Percentiles rank a stretch among this genome's conserved stretches.
Evolutionary conservation across 92 coral and sea anemone genomes (phyloP).

Genomic region (Umimayanthus kanabou): DNA sequence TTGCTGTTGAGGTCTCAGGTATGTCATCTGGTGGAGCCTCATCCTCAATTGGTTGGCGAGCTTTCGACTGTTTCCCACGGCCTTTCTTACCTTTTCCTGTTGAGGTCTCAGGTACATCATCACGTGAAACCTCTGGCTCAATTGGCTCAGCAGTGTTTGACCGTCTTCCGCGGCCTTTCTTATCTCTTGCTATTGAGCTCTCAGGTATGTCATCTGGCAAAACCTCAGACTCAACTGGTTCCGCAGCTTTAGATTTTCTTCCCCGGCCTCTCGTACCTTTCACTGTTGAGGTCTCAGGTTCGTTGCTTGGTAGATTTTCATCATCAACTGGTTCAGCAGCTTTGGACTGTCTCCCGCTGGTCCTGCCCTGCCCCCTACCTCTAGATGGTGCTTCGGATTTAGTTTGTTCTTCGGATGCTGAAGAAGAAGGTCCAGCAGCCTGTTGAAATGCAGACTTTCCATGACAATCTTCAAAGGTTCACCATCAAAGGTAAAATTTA

Average conservation of each 20-base stretch:
- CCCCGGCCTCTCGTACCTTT: background rate
- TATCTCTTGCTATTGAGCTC: too few species aligned
- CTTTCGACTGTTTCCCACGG: too few species aligned
- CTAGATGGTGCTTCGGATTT: background rate
- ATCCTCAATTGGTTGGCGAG: too few species aligned
- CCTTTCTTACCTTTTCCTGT: background rate
- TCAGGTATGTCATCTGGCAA: too few species aligned
- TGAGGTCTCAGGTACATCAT: background rate
- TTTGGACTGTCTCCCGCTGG: conserved; percentile 1
- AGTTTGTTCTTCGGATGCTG: background rate
- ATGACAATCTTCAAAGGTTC: too few species aligned
- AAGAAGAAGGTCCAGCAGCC: conserved; percentile 6
- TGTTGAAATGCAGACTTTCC: background rate
- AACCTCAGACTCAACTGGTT: background rate
- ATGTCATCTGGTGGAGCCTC: background rate
- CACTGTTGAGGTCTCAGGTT: too few species aligned
- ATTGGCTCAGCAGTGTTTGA: background rate
- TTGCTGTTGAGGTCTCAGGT: background rate
- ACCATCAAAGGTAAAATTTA: background rate
- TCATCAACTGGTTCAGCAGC: background rate
- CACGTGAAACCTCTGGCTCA: background rate
- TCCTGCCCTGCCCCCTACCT: background rate
- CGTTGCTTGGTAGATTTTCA: background rate
- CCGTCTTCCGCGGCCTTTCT: background rate
- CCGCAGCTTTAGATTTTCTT: background rate